A percentile compares a stretch with the other conserved stretches of the same genome.
These are phyloP conservation scores for Platyrinchus mystaceus DNA, from an alignment of 2,797 vertebrate genomes.

Conservation along the genomic window DNA sequence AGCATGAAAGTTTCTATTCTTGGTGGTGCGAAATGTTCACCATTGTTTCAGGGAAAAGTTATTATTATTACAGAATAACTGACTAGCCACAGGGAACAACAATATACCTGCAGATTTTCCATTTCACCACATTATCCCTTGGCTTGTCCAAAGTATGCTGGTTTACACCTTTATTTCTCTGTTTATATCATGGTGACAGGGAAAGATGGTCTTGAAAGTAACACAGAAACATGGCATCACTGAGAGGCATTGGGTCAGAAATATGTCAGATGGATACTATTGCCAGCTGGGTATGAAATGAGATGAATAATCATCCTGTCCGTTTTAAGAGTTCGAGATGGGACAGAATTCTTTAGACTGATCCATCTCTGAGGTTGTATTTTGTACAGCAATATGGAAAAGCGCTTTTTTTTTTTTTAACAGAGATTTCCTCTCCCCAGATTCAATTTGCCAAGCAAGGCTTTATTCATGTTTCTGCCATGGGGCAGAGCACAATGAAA, in stretches of 20 bases:
- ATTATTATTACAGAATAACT: not conserved
- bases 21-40: not conserved
- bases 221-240: not conserved
- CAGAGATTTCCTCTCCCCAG: not conserved
- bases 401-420: not conserved
- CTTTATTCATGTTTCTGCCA: not conserved
- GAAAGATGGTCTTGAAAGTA: not conserved
- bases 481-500: not conserved
- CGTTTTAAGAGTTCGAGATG: not conserved
- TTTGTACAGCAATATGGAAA: not conserved
- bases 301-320: not conserved
- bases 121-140: not conserved
- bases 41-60: not conserved
- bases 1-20: not conserved
- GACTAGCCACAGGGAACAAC: not conserved
- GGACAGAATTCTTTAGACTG: not conserved
- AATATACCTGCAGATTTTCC: not conserved
- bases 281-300: not conserved
- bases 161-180: not conserved
- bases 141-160: not conserved
- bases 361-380: not conserved
- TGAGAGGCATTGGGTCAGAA: not conserved
- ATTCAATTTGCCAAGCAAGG: not conserved
- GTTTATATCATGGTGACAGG: not conserved
- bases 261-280: not conserved